phyloP scores from a whole-genome alignment of 2,797 vertebrate genomes.

The Choloepus didactylus region DNA sequence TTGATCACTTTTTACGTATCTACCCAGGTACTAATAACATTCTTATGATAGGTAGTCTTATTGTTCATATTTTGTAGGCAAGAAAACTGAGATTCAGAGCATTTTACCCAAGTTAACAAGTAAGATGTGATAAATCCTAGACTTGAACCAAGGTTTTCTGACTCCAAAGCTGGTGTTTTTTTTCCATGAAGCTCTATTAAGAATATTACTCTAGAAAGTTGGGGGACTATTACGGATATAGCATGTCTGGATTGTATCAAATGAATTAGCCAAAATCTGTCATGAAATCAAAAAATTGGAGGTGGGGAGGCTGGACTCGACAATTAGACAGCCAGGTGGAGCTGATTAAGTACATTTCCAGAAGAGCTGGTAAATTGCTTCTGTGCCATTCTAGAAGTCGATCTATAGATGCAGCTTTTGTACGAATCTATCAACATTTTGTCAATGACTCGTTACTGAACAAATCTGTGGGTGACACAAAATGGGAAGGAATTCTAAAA shows the following conservation, averaged over 20 bases:
- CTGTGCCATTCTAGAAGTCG: neutral
- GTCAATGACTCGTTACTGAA: neutral
- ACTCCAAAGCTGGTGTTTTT: neutral
- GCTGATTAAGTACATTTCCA: neutral
- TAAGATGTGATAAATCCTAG: neutral
- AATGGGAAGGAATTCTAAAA: neutral
- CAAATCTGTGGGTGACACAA: neutral
- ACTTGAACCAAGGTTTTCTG: neutral
- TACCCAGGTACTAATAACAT: neutral
- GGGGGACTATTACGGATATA: neutral
- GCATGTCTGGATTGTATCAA: neutral
- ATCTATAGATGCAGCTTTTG: neutral
- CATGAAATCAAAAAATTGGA: neutral
- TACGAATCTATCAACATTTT: neutral
- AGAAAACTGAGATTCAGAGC: neutral
- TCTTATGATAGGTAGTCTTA: neutral
- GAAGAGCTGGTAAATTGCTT: neutral
- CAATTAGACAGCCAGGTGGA: neutral
- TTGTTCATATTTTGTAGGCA: neutral
- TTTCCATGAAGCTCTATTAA: neutral
- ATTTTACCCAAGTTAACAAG: neutral
- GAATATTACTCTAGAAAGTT: neutral
- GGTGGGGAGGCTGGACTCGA: neutral
- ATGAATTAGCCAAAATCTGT: neutral
- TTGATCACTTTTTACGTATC: neutral